Evolutionary conservation across 2,888 invertebrate genomes (phyloP), one percentile per base, ranked within the genome.

Genomic region (Pterobdella sp.): DNA sequence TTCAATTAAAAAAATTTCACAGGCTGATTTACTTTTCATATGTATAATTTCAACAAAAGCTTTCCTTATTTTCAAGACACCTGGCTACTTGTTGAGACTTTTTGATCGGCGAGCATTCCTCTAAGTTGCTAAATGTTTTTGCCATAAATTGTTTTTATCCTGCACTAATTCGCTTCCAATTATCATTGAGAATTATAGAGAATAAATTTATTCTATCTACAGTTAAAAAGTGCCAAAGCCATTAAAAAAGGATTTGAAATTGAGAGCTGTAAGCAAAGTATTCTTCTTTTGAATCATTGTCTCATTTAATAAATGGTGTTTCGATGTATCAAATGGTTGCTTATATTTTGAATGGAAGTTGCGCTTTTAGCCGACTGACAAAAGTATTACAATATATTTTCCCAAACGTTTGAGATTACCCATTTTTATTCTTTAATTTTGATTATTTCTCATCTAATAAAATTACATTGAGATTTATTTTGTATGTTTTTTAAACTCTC

Each of bases 321-420:
- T 56, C 26, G 60, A 56, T 56, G 60, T 56, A 56, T 56, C 26
- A 56, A 7, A 56, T 18, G 60, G n/a, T 26, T 56, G 60, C 60
- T 56, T 56, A 56, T 56, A 56, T 56, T 56, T 56, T 56, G n/a
- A n/a, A n/a, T n/a, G n/a, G n/a, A n/a, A 56, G 60, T 22, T 4
- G 3, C 7, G 26, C 4, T 22, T 56, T 56, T 4, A 26, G n/a
- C 60, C 26, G 60, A 56, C 3, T 56, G 4, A 56, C n/a, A 4
- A 56, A 56, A 56, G 60, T 56, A 56, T 56, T 56, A 26, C 4
- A 56, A 56, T 56, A 56, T 56, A 56, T 56, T 56, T 56, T 56
- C 26, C 7, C 4, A 18, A 7, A 56, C n/a, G n/a, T 26, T 56
- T 26, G 60, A 56, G 60, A 56, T 56, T 56, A 26, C 18, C n/a